Percentiles rank a stretch among this genome's conserved stretches.
phyloP scores from a whole-genome alignment of 2,113 vertebrate species.

The Falco punctatus region DNA sequence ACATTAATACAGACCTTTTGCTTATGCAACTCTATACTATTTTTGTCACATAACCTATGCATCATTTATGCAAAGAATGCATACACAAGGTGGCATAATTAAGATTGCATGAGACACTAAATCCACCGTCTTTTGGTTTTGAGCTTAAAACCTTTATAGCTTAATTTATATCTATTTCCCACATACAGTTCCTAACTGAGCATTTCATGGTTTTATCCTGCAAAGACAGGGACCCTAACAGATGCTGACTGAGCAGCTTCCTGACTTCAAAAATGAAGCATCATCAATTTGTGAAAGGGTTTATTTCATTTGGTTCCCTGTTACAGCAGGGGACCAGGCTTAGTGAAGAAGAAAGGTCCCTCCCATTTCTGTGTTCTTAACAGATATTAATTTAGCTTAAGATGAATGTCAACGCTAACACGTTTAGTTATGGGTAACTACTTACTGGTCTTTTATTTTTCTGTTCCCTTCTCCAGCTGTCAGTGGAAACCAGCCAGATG shows the following conservation, averaged over 20 bases:
- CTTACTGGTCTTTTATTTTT: background rate
- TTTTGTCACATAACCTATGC: slow-evolving; percentile 22
- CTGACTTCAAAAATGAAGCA: background rate
- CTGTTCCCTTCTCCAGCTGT: background rate
- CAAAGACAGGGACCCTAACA: background rate
- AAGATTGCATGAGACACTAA: slow-evolving; percentile 11
- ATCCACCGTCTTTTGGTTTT: background rate
- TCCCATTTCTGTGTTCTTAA: background rate
- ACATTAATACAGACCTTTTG: background rate
- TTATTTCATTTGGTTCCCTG: background rate
- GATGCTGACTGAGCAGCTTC: background rate
- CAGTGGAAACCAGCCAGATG: background rate
- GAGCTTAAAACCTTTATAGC: background rate
- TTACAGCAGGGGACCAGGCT: background rate
- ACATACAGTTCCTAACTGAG: background rate
- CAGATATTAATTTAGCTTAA: background rate
- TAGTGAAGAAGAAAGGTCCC: background rate
- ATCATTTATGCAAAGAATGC: slow-evolving; percentile 38
- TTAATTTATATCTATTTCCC: background rate
- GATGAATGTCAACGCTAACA: background rate
- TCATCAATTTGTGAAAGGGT: background rate
- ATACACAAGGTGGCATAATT: slow-evolving; percentile 1
- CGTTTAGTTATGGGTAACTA: background rate
- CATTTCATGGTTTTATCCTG: background rate
- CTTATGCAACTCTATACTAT: background rate